Evolutionary conservation across 2,888 invertebrate species (phyloP), one percentile per base, ranked within the genome.

Genomic region (Rhopalosiphum nymphaeae): DNA sequence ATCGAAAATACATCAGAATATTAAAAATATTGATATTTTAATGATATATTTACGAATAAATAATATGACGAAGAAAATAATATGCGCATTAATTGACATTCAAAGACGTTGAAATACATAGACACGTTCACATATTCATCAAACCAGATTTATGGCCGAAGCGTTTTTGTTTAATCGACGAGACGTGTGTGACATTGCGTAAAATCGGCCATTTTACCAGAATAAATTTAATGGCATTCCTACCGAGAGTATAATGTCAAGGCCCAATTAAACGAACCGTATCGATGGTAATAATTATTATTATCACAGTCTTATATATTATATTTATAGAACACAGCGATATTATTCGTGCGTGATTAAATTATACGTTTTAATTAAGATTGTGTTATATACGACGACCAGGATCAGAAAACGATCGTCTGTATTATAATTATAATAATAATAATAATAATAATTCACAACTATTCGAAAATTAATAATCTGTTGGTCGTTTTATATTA

Each of bases 281-380:
- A 86, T 86, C 91, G 85, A 91, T 56, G 91, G 44, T 44, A 42
- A 87, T 89, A 88, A 89, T 89, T 44, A 90, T 78, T 78, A 78
- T 78, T 26, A 29, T 42, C 56, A n/a, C 57, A 5, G 44, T 29
- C 26, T 57, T 57, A 13, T 49, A 25, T 67, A 67, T 49, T n/a
- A 36, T 78, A 78, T 78, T 78, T 78, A 49, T 46, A 91, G 46
- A 29, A 49, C 49, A 87, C 86, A 49, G 36, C 5, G 25, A 78
- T 84, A 84, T 84, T 53, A 36, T 91, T 91, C 78, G 91, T 49
- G 90, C 46, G 78, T 25, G 91, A 87, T 87, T 87, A 87, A 87
- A 87, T 46, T 67, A 90, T 36, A 36, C 42, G 49, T 91, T 78
- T 91, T 53, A 91, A 91, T 91, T 91, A 91, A 91, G 67, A 91